Conservation (phyloP, 2,797 vertebrate genomes). For the Threskiornis aethiopicus region DNA sequence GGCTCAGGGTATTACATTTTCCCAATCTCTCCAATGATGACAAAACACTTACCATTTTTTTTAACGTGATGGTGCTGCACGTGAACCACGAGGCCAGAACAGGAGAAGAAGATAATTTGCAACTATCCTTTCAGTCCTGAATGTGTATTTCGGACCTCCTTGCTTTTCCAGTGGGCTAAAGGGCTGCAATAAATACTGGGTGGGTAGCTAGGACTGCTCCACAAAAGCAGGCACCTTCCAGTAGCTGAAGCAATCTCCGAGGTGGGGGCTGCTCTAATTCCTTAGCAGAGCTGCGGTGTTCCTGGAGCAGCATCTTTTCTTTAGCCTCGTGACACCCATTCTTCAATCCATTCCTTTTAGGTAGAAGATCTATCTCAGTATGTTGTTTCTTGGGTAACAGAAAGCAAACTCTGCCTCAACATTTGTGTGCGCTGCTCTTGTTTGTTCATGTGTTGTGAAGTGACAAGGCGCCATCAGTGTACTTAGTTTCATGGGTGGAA, state of each 20-base stretch:
- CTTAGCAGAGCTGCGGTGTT: background rate
- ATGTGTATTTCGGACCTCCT: background rate
- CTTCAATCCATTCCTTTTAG: background rate
- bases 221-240: background rate
- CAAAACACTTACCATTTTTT: background rate
- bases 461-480: background rate
- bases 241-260: background rate
- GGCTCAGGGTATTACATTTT: background rate
- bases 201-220: background rate
- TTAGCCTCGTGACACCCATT: background rate
- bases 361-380: background rate
- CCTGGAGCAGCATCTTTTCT: background rate
- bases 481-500: background rate
- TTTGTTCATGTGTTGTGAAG: background rate
- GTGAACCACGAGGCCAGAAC: background rate
- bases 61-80: background rate
- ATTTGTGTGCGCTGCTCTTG: background rate
- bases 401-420: background rate
- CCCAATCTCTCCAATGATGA: background rate
- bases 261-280: fast-evolving
- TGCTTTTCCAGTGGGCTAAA: background rate
- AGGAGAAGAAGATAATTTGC: background rate
- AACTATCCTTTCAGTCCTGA: background rate
- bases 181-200: background rate
- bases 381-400: background rate